Evolutionary conservation across 2,888 invertebrate species (phyloP), one percentile per base, ranked within the genome.

Genomic region (Cephonodes hylas): DNA sequence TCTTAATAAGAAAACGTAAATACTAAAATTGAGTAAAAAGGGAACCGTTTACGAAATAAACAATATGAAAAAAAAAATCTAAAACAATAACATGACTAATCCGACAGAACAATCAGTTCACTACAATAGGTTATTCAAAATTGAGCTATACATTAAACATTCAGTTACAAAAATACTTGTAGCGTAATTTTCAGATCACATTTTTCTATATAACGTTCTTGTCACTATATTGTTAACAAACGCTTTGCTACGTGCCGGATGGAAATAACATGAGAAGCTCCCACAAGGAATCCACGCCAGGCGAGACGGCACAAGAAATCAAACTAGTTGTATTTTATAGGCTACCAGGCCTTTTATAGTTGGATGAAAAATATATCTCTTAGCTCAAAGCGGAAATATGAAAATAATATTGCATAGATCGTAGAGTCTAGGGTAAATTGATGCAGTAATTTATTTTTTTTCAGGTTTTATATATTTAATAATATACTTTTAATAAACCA

Each of bases 151-250:
- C 82, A 84, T 88, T 88, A 89, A 87, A 89, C 81, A 84, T 86
- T 86, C 81, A 83, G 83, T 87, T 91, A 90, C 85, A 92, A 91
- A 91, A 91, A 92, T 91, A 91, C 84, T 86, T 88, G 89, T 88
- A 87, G 89, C 87, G 84, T 85, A 84, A 87, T 84, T 85, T 86
- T 89, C 89, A 89, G 91, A 91, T 92, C 90, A 91, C 90, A 89
- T 83, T 88, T 85, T 80, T 77, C 81, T 86, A 83, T 79, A 74
- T 75, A 72, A 72, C 70, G 68, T 71, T 76, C 71, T 44, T 18
- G 31, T 63, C 48, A 42, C 34, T 58, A 38, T 22, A 23, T 38
- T 38, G 38, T 48, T 42, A 60, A 42, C 53, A 53, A 25, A 48
- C 25, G 23, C 48, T 25, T 59, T 44, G 8, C 53, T 42, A 42